Percentiles rank a stretch among this genome's conserved stretches.
These are phyloP conservation scores for Sphecodes monilicornis DNA, from an alignment of 2,888 invertebrate genomes.

Conservation along the genomic window DNA sequence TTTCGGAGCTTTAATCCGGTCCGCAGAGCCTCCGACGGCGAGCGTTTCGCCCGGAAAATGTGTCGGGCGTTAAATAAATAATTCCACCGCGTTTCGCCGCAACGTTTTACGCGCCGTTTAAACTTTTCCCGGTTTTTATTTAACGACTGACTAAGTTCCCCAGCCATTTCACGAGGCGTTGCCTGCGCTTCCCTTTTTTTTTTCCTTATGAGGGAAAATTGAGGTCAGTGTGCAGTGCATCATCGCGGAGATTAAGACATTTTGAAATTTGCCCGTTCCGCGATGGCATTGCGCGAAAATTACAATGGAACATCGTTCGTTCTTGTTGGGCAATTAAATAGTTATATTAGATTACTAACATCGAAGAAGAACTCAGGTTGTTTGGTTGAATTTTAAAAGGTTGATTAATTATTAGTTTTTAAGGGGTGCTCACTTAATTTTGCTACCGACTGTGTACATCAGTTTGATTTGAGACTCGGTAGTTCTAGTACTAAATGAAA, in stretches of 20 bases:
- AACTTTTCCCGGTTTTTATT: constrained; percentile 19
- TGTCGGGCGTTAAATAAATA: constrained; percentile 15
- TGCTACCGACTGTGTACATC: no score
- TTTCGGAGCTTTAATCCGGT: constrained; percentile 19
- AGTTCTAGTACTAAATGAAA: no score
- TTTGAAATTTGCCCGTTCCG: not conserved
- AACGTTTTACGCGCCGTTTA: constrained; percentile 16
- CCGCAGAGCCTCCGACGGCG: not conserved
- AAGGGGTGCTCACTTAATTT: no score
- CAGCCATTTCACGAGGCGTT: constrained; percentile 3
- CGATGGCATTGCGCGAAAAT: no score
- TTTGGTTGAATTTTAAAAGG: no score
- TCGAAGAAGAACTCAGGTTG: no score
- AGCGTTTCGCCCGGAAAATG: constrained; percentile 6
- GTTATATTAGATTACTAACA: no score
- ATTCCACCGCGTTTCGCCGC: constrained; percentile 14
- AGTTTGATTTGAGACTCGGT: no score
- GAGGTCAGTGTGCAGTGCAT: constrained; percentile 6
- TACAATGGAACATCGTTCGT: no score
- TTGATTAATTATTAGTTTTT: no score
- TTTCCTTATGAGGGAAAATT: not conserved
- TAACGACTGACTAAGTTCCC: constrained; percentile 19
- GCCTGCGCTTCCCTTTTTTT: not conserved
- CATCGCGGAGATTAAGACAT: not conserved
- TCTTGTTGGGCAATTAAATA: no score